Evolutionary conservation across 2,888 invertebrate species (phyloP).

Genomic region (Lapara coniferarum): DNA sequence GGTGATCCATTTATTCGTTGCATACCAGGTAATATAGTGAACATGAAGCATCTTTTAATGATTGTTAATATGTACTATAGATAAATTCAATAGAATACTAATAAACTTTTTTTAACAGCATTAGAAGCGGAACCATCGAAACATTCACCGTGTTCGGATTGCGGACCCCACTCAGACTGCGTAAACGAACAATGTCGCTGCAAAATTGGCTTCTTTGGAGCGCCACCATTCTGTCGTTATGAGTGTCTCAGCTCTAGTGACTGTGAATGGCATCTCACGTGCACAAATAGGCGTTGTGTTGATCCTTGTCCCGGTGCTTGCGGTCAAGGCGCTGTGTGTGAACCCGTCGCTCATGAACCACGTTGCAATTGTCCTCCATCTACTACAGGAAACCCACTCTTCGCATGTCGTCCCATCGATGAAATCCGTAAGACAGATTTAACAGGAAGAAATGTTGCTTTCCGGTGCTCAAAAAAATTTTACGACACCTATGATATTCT

Average conservation of each 20-base stretch:
- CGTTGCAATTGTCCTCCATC: conserved; percentile 87
- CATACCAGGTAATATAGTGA: conserved; percentile 78
- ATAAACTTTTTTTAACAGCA: conserved; percentile 46
- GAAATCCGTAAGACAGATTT: conserved; percentile 75
- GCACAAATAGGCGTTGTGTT: conserved; percentile 87
- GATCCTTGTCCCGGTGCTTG: conserved; percentile 91
- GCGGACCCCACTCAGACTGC: conserved; percentile 90
- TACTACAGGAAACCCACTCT: conserved; percentile 90
- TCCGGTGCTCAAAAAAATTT: conserved; percentile 36
- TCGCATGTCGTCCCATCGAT: conserved; percentile 84
- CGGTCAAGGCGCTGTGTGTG: conserved; percentile 88
- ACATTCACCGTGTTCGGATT: conserved; percentile 86
- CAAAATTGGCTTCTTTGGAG: conserved; percentile 86
- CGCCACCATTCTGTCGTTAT: conserved; percentile 89
- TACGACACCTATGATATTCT: conserved; percentile 31
- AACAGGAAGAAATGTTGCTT: conserved; percentile 53
- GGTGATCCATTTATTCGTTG: conserved; percentile 90
- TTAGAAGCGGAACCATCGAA: conserved; percentile 59
- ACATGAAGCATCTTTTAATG: neutral
- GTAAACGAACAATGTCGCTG: conserved; percentile 88
- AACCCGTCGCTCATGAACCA: conserved; percentile 88
- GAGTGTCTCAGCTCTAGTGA: conserved; percentile 89
- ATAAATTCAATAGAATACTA: conserved; percentile 24
- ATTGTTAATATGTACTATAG: conserved; percentile 1
- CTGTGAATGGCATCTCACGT: conserved; percentile 87